Percentiles rank a stretch among this genome's conserved stretches.
Conservation (phyloP, 2,888 invertebrate species). For the Oxyscelio sp. region DNA sequence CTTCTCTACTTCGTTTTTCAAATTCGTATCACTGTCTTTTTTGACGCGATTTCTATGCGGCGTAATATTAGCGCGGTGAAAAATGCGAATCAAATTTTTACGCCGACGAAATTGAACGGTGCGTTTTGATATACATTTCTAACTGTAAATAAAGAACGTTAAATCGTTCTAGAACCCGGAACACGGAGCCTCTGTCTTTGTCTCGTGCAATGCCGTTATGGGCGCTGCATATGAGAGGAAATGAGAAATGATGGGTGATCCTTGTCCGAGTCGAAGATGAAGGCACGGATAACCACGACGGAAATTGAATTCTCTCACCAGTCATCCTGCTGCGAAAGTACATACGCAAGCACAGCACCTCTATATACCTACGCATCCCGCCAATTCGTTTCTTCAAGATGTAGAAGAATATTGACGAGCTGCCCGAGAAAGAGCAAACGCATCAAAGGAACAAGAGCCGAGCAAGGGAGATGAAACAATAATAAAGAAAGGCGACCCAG, state of each 20-base stretch:
- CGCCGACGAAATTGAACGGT: conserved; percentile 41
- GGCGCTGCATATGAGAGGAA: conserved; percentile 72
- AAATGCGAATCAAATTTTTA: conserved; percentile 46
- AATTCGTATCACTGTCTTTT: no score
- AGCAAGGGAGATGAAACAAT: conserved; percentile 66
- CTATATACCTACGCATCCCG: conserved; percentile 73
- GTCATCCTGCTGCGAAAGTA: conserved; percentile 84
- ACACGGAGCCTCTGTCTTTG: conserved; percentile 64
- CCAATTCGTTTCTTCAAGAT: conserved; percentile 77
- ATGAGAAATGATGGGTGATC: conserved; percentile 78
- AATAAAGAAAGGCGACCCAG: conserved; percentile 67
- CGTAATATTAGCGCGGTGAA: conserved; percentile 11
- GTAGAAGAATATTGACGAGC: conserved; percentile 75
- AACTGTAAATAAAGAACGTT: conserved; percentile 68
- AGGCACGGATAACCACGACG: conserved; percentile 85
- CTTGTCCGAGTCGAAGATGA: conserved; percentile 82
- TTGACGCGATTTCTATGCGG: conserved; percentile 5
- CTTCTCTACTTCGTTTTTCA: no score
- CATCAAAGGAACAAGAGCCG: conserved; percentile 61
- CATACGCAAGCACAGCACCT: conserved; percentile 74
- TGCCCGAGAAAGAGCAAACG: conserved; percentile 59
- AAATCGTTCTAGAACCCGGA: conserved; percentile 68
- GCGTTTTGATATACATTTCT: conserved; percentile 62
- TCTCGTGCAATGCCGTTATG: conserved; percentile 66
- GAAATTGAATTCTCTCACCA: conserved; percentile 87